A percentile compares a stretch with the other conserved stretches of the same genome.
Evolutionary conservation across 2,113 vertebrate genomes (phyloP).

Genomic region (Syrrhaptes paradoxus): DNA sequence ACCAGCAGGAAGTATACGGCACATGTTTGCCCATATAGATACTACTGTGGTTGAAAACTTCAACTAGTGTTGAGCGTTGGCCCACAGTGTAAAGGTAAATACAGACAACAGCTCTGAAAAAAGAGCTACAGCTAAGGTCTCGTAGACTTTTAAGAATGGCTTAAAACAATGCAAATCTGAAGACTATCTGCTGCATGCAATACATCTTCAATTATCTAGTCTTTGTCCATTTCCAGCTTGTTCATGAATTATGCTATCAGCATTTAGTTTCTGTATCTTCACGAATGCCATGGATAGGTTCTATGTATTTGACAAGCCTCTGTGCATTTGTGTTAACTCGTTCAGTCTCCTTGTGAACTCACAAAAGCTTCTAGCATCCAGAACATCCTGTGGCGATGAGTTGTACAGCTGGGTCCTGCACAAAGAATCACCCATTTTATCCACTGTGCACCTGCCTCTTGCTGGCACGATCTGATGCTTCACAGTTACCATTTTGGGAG

Average conservation of each 20-base stretch:
- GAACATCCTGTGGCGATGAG: neutral
- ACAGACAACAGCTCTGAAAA: neutral
- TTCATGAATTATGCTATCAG: neutral
- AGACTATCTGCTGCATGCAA: neutral
- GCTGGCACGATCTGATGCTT: fast-evolving
- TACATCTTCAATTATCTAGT: neutral
- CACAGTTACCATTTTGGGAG: neutral
- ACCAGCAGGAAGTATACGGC: neutral
- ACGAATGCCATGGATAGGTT: neutral
- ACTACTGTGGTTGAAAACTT: neutral
- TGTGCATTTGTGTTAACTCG: neutral
- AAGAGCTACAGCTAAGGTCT: neutral
- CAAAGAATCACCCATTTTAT: fast-evolving
- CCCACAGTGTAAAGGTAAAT: neutral
- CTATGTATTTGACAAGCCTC: neutral
- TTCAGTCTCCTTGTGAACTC: neutral
- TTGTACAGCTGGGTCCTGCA: neutral
- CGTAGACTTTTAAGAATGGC: neutral
- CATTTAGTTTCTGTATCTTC: neutral
- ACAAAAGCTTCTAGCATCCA: neutral
- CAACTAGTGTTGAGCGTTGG: neutral
- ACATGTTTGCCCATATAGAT: neutral
- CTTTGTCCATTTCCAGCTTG: neutral
- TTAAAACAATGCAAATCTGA: neutral
- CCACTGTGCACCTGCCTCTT: fast-evolving